Evolutionary conservation across 2,113 vertebrate species (phyloP), one percentile per base, ranked within the genome.

Genomic region (Spilogale gracilis): DNA sequence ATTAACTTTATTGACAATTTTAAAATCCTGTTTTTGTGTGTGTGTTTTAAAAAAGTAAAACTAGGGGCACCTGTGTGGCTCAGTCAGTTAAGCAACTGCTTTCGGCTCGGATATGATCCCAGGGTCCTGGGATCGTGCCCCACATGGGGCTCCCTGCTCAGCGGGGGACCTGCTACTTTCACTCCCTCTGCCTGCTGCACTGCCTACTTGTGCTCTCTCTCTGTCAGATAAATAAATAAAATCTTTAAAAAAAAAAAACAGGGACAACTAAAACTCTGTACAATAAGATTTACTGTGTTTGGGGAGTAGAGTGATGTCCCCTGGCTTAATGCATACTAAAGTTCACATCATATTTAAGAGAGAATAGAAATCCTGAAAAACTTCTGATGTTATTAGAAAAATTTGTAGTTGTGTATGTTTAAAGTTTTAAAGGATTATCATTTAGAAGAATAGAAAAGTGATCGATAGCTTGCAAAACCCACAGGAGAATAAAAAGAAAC

Each of bases 371-470:
- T 60, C 69, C 14, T 67, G 58, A 71, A 83, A 81, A 78, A 50
- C n/a, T 86, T 80, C 32, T 38, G 61, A 56, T 43, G 25, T 69
- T 61, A 21, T 21, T 67, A 58, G 73, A 88, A 92, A 89, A 50
- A 38, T 21, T 83, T 52, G 14, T 52, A 83, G 58, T 88, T 91
- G 32, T 25, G 9, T 48, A 54, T 94, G 16, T 69, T 78, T 84
- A 43, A 61, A 38, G 61, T 20, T 71, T 84, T 43, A 60, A 74
- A 71, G 52, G 52, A 78, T 88, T 89, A 14, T 18, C 20, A 80
- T 93, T 76, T 65, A 74, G 65, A 89, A 96, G n/a, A 82, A 82
- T n/a, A 74, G 58, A 89, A 93, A 83, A 89, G 78, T 76, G 87
- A 84, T 56, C 5, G 4, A 60, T 89, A 84, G n/a, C 9, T 90